A percentile compares a stretch with the other conserved stretches of the same genome.
Evolutionary conservation across 2,888 invertebrate species (phyloP).

Genomic region (Acanthoscelides obtectus): DNA sequence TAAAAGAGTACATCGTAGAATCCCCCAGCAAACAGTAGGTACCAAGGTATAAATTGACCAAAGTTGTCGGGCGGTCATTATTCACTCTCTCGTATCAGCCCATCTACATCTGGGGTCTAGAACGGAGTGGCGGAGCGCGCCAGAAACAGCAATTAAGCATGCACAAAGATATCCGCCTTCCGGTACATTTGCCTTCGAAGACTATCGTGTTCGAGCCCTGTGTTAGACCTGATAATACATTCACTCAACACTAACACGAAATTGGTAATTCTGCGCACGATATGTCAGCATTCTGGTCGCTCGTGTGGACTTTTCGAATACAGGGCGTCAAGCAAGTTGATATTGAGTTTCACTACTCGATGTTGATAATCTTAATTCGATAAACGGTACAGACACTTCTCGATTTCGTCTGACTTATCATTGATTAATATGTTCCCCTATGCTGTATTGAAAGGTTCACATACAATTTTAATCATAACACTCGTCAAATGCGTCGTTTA

Average conservation of each 20-base stretch:
- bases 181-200: slow-evolving; percentile 44
- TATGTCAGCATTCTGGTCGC: background rate
- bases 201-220: slow-evolving; percentile 40
- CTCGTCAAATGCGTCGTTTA: too few relatives aligned
- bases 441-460: too few relatives aligned
- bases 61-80: slow-evolving; percentile 37
- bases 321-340: too few relatives aligned
- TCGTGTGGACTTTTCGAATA: background rate
- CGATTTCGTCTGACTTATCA: too few relatives aligned
- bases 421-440: too few relatives aligned
- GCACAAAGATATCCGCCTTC: slow-evolving; percentile 47
- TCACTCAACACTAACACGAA: slow-evolving; percentile 34
- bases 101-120: slow-evolving; percentile 32
- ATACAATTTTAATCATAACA: too few relatives aligned
- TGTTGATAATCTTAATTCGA: too few relatives aligned
- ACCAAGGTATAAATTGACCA: slow-evolving; percentile 29
- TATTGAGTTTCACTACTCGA: too few relatives aligned
- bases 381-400: too few relatives aligned
- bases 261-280: slow-evolving; percentile 8
- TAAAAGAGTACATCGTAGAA: slow-evolving; percentile 3
- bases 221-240: slow-evolving; percentile 37
- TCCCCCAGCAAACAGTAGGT: background rate
- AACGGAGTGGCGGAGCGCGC: slow-evolving; percentile 32
- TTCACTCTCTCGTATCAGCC: slow-evolving; percentile 36
- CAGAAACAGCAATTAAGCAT: slow-evolving; percentile 45